Conservation (phyloP, 2,113 vertebrate species). For the Eudorcas thomsonii region DNA sequence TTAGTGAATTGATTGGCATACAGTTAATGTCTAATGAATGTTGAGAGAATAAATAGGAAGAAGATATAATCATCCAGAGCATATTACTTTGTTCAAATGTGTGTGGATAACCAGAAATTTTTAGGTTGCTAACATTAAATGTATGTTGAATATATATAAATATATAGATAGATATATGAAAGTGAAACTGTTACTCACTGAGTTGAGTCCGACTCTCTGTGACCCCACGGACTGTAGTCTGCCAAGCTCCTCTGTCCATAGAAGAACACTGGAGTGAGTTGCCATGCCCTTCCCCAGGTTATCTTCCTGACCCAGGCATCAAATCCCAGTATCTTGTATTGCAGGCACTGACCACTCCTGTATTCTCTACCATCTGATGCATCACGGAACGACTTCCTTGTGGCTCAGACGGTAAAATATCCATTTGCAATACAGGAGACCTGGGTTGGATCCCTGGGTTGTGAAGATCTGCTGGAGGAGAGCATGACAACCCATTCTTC, state of each 20-base stretch:
- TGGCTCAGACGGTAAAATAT: neutral
- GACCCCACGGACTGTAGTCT: neutral
- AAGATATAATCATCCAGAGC: neutral
- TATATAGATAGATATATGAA: neutral
- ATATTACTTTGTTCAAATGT: neutral
- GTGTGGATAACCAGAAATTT: neutral
- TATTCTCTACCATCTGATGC: neutral
- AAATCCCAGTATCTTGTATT: neutral
- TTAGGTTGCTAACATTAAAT: neutral
- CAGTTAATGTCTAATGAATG: neutral
- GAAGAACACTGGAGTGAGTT: neutral
- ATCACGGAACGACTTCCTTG: neutral
- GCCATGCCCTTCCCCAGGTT: too few relatives aligned
- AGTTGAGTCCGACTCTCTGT: fast-evolving
- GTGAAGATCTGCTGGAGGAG: neutral
- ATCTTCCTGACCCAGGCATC: neutral
- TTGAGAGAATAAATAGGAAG: neutral
- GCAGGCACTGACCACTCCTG: neutral
- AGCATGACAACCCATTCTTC: neutral
- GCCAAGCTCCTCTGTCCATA: neutral
- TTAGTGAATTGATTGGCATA: neutral
- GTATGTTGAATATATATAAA: neutral
- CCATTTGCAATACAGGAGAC: neutral
- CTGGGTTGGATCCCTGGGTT: neutral
- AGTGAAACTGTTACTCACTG: neutral